Evolutionary conservation across 2,113 vertebrate species (phyloP), one percentile per base, ranked within the genome.

Genomic region (Ptyas mucosa): DNA sequence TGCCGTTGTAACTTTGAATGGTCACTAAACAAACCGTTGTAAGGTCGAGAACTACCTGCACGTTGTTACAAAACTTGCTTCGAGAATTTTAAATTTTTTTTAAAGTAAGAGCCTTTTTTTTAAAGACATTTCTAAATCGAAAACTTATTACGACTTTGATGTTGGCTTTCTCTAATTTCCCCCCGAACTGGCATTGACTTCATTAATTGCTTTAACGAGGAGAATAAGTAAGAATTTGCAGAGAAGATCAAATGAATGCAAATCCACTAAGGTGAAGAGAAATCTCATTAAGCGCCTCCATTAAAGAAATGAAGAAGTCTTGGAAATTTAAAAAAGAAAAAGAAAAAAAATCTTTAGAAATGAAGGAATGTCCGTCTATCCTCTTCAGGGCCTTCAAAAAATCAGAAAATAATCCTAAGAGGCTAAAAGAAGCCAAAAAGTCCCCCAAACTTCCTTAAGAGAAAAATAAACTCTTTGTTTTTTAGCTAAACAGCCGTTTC

Each of bases 141-240:
- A 96, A 88, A 96, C 88, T 20, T 24, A 92, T 54, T 91, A 81
- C 43, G 89, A 86, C 92, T 95, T 96, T 94, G 93, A 95, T 96
- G 94, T 93, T 95, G 57, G 91, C 91, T 94, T 94, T 94, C 94
- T 92, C 51, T 54, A 96, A 97, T 96, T 95, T 94, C 24, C 93
- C 91, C 69, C 46, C 4, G 93, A 90, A 92, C 95, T 87, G 95
- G 96, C 95, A 96, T 93, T 24, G 96, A 93, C 94, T 95, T 95
- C 94, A 96, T 96, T 95, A 96, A 96, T 96, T 96, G 96, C 95
- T 96, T 96, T 93, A 95, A 92, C 57, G 58, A 85, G 88, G 90
- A 85, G 94, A 94, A 94, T 9, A 81, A 92, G 96, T 92, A 89
- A 89, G 64, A 95, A 88, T 58, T 64, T 0, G 0, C 24, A 90